These are phyloP conservation scores for Camelus bactrianus DNA, from an alignment of 2,113 vertebrate species.

Conservation along the genomic window DNA sequence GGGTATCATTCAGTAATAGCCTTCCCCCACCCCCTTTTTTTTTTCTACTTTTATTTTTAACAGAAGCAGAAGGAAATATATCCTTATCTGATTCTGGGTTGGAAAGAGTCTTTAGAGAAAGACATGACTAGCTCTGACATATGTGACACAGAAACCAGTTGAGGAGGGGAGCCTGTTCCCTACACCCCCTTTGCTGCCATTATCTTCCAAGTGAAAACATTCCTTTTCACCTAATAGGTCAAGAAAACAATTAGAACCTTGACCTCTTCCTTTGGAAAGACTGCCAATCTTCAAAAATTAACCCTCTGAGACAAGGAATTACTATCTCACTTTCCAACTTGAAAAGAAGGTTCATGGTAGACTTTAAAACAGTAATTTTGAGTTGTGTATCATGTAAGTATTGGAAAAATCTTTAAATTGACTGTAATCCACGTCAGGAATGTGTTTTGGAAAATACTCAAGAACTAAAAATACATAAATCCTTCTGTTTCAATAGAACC, in stretches of 20 bases:
- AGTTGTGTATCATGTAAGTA: background rate
- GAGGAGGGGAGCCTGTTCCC: background rate
- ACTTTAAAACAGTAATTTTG: background rate
- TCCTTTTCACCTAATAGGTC: background rate
- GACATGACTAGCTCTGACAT: background rate
- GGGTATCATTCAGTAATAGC: too few relatives aligned
- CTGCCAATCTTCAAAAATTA: background rate
- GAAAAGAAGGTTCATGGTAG: background rate
- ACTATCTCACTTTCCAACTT: background rate
- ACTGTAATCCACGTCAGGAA: background rate
- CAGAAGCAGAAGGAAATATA: slow-evolving; percentile 1
- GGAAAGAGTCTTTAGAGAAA: background rate
- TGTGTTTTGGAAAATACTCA: slow-evolving; percentile 33
- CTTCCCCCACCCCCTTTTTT: background rate
- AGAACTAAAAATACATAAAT: background rate
- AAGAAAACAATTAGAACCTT: background rate
- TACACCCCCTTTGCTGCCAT: background rate
- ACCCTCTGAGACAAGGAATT: background rate
- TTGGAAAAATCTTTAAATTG: background rate
- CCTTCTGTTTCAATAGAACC: background rate
- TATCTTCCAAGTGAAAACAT: background rate
- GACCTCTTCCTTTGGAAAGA: slow-evolving; percentile 7
- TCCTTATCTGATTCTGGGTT: background rate
- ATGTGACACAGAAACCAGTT: background rate
- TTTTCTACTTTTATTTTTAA: background rate